phyloP scores from a whole-genome alignment of 2,888 invertebrate genomes.

The Carpatolechia fugitivella region DNA sequence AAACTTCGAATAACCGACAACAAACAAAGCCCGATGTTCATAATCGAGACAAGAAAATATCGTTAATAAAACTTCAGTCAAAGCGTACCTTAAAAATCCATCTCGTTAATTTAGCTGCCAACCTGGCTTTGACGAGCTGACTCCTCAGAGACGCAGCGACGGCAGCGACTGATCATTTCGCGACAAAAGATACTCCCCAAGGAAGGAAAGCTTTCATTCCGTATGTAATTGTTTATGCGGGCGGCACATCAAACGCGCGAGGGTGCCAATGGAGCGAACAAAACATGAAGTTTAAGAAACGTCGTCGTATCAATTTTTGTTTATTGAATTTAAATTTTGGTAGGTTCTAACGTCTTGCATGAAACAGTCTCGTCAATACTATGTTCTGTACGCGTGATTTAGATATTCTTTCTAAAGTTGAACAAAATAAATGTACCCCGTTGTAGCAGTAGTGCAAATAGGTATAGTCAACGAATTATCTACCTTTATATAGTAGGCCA shows the following conservation, averaged over 20 bases:
- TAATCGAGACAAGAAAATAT: conserved; percentile 3
- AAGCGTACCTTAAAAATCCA: conserved; percentile 42
- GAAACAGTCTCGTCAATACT: too few relatives aligned
- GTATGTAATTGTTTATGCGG: conserved; percentile 68
- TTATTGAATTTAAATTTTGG: neutral
- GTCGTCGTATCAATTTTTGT: too few relatives aligned
- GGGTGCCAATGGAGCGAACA: conserved; percentile 20
- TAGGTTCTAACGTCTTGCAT: too few relatives aligned
- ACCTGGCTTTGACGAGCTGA: conserved; percentile 24
- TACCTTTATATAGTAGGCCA: too few relatives aligned
- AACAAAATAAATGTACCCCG: too few relatives aligned
- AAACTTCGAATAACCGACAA: neutral
- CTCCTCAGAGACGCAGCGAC: conserved; percentile 21
- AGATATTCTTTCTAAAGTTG: too few relatives aligned
- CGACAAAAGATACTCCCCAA: conserved; percentile 61
- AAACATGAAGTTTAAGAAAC: neutral
- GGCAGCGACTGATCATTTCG: conserved; percentile 57
- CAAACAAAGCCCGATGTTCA: neutral
- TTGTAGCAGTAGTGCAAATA: too few relatives aligned
- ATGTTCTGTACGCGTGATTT: too few relatives aligned
- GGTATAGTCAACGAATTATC: too few relatives aligned
- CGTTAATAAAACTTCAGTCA: conserved; percentile 27
- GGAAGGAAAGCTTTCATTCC: conserved; percentile 57
- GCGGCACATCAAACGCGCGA: conserved; percentile 48
- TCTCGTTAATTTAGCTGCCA: conserved; percentile 61